Evolutionary conservation across 2,888 invertebrate species (phyloP).

Genomic region (Drosophila neotestacea): DNA sequence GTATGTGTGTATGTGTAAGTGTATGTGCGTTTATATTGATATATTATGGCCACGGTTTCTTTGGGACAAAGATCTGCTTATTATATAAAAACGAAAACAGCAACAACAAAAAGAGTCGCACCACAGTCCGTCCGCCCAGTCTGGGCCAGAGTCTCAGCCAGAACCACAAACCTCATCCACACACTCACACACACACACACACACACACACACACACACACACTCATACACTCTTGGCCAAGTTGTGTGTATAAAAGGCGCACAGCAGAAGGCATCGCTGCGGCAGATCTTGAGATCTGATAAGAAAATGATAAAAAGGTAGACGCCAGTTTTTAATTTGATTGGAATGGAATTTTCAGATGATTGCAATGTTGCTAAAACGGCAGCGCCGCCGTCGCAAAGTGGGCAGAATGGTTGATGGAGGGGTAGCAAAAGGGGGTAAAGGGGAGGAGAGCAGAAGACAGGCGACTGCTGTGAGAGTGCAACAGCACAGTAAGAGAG

Average conservation of each 20-base stretch:
- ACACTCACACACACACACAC: conserved; percentile 35
- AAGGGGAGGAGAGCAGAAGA: conserved; percentile 8
- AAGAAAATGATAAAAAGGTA: conserved; percentile 85
- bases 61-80: conserved; percentile 85
- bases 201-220: conserved; percentile 5
- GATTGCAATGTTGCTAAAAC: conserved; percentile 81
- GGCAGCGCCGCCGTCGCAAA: conserved; percentile 69
- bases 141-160: conserved; percentile 48
- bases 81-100: conserved; percentile 77
- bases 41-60: conserved; percentile 85
- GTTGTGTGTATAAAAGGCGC: conserved; percentile 44
- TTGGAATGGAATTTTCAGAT: conserved; percentile 84
- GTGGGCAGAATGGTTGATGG: conserved; percentile 10
- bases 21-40: conserved; percentile 82
- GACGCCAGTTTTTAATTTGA: conserved; percentile 85
- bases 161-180: conserved; percentile 59
- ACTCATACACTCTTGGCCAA: conserved; percentile 22
- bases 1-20: conserved; percentile 39
- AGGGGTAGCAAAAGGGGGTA: neutral
- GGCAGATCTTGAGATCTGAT: conserved; percentile 84
- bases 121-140: conserved; percentile 48
- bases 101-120: conserved; percentile 63
- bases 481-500: conserved; percentile 32
- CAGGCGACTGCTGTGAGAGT: conserved; percentile 61
- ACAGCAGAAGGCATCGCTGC: conserved; percentile 82